Evolutionary conservation across 2,888 invertebrate species (phyloP).

Genomic region (Meiosimyza decipiens): DNA sequence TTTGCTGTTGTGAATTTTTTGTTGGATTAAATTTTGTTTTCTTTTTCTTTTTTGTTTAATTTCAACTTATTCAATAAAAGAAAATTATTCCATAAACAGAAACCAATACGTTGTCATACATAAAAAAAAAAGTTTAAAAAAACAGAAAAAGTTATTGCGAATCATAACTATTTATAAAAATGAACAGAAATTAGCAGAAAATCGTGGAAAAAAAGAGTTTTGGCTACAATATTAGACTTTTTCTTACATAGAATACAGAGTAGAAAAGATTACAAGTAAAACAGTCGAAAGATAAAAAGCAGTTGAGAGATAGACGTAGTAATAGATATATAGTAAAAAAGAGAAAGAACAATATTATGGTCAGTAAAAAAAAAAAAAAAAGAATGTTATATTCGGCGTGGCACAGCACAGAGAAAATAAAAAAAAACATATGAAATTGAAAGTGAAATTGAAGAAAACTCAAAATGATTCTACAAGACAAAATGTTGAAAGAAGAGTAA

Average conservation of each 20-base stretch:
- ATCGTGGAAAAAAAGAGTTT: background rate
- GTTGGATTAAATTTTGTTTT: conserved; percentile 51
- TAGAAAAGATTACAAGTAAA: conserved; percentile 9
- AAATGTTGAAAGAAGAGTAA: background rate
- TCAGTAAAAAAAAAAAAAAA: no score
- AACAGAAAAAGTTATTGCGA: conserved; percentile 30
- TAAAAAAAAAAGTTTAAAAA: conserved; percentile 28
- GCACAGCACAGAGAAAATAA: no score
- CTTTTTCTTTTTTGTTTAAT: conserved; percentile 37
- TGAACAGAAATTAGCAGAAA: conserved; percentile 4
- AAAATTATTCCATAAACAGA: conserved; percentile 19
- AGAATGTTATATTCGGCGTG: no score
- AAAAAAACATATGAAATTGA: no score
- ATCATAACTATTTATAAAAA: conserved; percentile 23
- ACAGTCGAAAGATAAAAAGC: conserved; percentile 3
- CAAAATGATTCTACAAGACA: no score
- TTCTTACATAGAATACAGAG: no score
- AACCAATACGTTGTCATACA: background rate
- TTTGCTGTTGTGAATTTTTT: conserved; percentile 63
- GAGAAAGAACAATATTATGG: background rate
- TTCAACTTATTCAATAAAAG: conserved; percentile 11
- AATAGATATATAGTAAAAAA: background rate
- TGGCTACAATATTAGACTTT: background rate
- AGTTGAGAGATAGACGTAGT: background rate
- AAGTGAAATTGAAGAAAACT: no score